Evolutionary conservation across 2,113 vertebrate genomes (phyloP).

Genomic region (Oncorhynchus keta): DNA sequence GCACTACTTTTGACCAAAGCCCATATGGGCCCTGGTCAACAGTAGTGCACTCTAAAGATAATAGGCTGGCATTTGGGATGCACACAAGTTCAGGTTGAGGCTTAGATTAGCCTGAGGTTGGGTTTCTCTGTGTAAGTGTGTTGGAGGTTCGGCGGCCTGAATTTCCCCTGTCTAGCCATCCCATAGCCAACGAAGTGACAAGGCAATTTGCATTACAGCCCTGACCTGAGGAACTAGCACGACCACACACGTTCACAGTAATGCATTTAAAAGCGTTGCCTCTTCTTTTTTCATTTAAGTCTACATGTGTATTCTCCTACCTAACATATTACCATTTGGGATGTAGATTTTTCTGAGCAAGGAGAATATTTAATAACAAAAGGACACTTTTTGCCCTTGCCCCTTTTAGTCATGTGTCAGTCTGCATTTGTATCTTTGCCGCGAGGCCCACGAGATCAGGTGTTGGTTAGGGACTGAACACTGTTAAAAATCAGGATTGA

Average conservation of each 20-base stretch:
- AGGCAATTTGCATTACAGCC: constrained; percentile 61
- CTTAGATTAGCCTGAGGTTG: constrained; percentile 61
- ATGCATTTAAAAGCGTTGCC: background rate
- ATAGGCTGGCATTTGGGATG: too few relatives aligned
- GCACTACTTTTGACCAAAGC: too few relatives aligned
- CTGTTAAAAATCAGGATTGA: constrained; percentile 25
- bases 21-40: too few relatives aligned
- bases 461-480: background rate
- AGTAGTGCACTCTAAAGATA: too few relatives aligned
- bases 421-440: background rate
- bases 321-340: background rate
- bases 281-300: background rate
- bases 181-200: constrained; percentile 63
- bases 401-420: constrained; percentile 7
- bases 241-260: constrained; percentile 23
- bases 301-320: background rate
- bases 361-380: constrained; percentile 7
- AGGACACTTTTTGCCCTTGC: background rate
- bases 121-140: constrained; percentile 36
- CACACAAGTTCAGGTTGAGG: constrained; percentile 65
- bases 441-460: constrained; percentile 16
- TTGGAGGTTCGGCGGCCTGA: constrained; percentile 38
- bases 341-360: constrained; percentile 5
- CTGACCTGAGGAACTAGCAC: constrained; percentile 27
- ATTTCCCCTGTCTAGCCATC: constrained; percentile 41